Conservation (phyloP, 1,140 invertebrate species). For the Mylabris phalerata region DNA sequence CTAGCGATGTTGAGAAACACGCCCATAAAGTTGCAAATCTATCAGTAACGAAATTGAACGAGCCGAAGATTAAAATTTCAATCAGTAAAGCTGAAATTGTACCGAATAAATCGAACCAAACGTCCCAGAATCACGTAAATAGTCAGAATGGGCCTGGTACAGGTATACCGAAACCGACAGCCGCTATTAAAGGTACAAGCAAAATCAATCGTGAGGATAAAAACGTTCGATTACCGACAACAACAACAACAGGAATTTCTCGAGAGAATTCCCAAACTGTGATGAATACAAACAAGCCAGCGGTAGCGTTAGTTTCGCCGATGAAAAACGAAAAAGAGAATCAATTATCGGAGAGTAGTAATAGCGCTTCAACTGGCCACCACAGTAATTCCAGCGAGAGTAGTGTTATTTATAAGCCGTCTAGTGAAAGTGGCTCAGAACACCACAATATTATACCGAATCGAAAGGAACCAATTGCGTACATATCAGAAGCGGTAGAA, state of each 20-base stretch:
- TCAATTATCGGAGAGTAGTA: slow-evolving; percentile 30
- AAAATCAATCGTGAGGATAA: slow-evolving; percentile 43
- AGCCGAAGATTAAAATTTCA: slow-evolving; percentile 34
- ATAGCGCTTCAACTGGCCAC: slow-evolving; percentile 45
- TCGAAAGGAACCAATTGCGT: slow-evolving; percentile 47
- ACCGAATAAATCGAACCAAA: slow-evolving; percentile 1
- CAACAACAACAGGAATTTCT: slow-evolving; percentile 27
- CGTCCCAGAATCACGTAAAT: slow-evolving; percentile 9
- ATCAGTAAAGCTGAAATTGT: slow-evolving; percentile 17
- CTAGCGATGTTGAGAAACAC: slow-evolving; percentile 38
- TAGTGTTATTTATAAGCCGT: slow-evolving; percentile 61
- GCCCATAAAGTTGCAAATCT: slow-evolving; percentile 37
- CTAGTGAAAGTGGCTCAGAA: slow-evolving; percentile 59
- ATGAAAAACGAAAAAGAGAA: slow-evolving; percentile 48
- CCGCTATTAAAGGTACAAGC: slow-evolving; percentile 79
- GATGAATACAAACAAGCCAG: slow-evolving; percentile 43
- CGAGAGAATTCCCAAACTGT: slow-evolving; percentile 22
- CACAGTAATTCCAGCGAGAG: slow-evolving; percentile 57
- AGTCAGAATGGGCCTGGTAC: slow-evolving; percentile 43
- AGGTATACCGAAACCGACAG: slow-evolving; percentile 82
- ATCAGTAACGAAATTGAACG: slow-evolving; percentile 31
- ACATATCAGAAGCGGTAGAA: slow-evolving; percentile 19
- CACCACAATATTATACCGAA: slow-evolving; percentile 45
- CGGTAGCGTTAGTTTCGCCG: slow-evolving; percentile 66
- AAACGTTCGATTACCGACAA: slow-evolving; percentile 15